phyloP scores from a whole-genome alignment of 2,797 vertebrate species.

The Enteromius mattozi region DNA sequence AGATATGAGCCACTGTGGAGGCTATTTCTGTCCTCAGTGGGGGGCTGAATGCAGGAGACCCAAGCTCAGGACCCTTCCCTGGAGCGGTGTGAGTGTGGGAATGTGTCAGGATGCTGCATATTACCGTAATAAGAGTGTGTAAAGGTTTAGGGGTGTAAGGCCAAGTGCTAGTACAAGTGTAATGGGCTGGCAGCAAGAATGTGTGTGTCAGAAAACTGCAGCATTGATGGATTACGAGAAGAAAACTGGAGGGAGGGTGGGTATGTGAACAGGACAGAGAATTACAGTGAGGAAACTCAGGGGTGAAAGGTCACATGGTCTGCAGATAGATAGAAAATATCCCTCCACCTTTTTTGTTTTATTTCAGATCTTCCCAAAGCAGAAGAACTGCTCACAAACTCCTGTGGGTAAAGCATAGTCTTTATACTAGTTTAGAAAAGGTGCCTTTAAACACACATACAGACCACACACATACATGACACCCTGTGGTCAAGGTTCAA shows the following conservation, averaged over 20 bases:
- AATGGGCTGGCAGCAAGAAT: conserved; percentile 1
- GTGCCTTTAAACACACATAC: neutral
- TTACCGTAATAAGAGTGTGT: conserved; percentile 25
- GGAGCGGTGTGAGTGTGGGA: conserved; percentile 19
- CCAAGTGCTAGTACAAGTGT: conserved; percentile 9
- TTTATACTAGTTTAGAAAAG: conserved; percentile 1
- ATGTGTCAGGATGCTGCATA: conserved; percentile 15
- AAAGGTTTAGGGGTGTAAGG: conserved; percentile 12
- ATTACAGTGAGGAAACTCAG: neutral
- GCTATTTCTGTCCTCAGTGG: conserved; percentile 75
- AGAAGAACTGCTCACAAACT: neutral
- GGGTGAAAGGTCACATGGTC: neutral
- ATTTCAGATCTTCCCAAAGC: neutral
- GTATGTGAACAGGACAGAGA: neutral
- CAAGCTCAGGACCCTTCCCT: neutral
- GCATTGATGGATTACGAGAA: conserved; percentile 26
- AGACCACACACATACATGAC: conserved; percentile 33
- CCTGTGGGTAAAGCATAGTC: neutral
- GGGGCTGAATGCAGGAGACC: conserved; percentile 30
- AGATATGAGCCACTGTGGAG: conserved; percentile 83
- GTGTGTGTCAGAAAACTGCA: conserved; percentile 32
- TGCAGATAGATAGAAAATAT: neutral
- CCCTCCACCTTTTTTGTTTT: neutral
- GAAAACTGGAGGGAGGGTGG: conserved; percentile 19
- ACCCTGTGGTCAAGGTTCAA: conserved; percentile 64